Evolutionary conservation across 2,797 vertebrate genomes (phyloP).

Genomic region (Gobionotothen gibberifrons): DNA sequence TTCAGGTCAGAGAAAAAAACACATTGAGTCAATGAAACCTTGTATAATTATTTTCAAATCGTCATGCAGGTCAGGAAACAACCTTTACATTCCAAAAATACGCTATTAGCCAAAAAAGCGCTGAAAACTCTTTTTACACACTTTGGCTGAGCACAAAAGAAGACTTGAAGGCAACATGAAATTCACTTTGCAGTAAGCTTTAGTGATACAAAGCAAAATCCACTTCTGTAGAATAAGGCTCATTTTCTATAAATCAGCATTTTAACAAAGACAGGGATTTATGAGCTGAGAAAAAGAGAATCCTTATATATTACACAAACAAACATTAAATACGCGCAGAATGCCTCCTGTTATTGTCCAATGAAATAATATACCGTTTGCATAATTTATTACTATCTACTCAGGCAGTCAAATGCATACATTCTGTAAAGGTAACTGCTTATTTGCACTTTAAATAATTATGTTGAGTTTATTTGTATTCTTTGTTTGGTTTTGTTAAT

Average conservation of each 20-base stretch:
- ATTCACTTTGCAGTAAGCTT: conserved; percentile 7
- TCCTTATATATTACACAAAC: neutral
- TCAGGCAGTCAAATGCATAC: no score
- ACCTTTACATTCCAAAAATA: conserved; percentile 12
- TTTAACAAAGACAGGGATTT: neutral
- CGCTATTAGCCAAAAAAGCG: conserved; percentile 19
- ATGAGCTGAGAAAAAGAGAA: neutral
- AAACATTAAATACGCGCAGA: neutral
- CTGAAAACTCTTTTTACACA: conserved; percentile 18
- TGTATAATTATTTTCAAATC: conserved; percentile 4
- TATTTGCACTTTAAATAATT: neutral
- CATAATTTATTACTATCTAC: neutral
- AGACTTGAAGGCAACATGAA: conserved; percentile 2
- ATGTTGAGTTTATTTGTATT: neutral
- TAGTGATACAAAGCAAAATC: neutral
- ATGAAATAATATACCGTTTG: neutral
- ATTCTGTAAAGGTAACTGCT: neutral
- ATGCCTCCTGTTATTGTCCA: neutral
- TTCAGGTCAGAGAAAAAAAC: neutral
- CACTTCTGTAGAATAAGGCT: neutral
- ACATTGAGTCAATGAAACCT: neutral
- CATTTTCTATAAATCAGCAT: neutral
- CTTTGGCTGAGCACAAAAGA: conserved; percentile 33
- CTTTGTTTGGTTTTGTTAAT: neutral
- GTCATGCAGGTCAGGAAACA: conserved; percentile 29